Percentiles rank a stretch among this genome's conserved stretches.
phyloP scores from a whole-genome alignment of 2,888 invertebrate species.

The Octodonta nipae region DNA sequence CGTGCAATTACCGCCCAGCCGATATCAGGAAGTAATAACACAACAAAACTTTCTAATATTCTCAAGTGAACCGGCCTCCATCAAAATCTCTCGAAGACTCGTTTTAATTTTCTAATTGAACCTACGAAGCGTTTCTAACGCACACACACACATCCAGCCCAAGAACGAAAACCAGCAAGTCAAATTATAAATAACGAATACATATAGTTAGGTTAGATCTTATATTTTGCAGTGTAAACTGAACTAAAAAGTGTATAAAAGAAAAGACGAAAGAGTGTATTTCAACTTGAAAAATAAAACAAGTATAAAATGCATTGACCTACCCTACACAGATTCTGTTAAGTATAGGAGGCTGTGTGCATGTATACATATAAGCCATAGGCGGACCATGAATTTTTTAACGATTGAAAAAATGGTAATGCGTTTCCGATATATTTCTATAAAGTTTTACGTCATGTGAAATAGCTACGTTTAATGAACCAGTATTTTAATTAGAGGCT shows the following conservation, averaged over 20 bases:
- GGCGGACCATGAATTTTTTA: too few relatives aligned
- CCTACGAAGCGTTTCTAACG: slow-evolving; percentile 2
- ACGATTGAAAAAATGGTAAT: too few relatives aligned
- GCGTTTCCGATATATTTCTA: too few relatives aligned
- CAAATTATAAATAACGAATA: slow-evolving; percentile 28
- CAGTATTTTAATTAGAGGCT: too few relatives aligned
- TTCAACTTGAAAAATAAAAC: slow-evolving; percentile 34
- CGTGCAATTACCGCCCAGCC: too few relatives aligned
- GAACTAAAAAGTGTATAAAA: slow-evolving; percentile 33
- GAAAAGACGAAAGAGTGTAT: slow-evolving; percentile 36
- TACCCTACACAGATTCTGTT: slow-evolving; percentile 39
- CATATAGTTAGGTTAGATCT: slow-evolving; percentile 26
- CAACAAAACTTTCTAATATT: too few relatives aligned
- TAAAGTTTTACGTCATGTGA: too few relatives aligned
- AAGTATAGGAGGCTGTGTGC: slow-evolving; percentile 36
- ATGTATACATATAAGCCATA: slow-evolving; percentile 33
- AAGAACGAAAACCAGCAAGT: slow-evolving; percentile 5
- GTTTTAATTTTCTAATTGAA: too few relatives aligned
- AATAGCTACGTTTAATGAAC: too few relatives aligned
- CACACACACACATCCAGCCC: neutral
- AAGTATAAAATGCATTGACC: slow-evolving; percentile 39
- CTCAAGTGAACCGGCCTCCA: too few relatives aligned
- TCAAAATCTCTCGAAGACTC: too few relatives aligned
- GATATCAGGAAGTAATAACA: too few relatives aligned
- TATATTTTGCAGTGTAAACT: slow-evolving; percentile 22